Base-by-base conservation (phyloP, 37 sponge, comb jelly and placozoan species). In the Geodia barretti region DNA sequence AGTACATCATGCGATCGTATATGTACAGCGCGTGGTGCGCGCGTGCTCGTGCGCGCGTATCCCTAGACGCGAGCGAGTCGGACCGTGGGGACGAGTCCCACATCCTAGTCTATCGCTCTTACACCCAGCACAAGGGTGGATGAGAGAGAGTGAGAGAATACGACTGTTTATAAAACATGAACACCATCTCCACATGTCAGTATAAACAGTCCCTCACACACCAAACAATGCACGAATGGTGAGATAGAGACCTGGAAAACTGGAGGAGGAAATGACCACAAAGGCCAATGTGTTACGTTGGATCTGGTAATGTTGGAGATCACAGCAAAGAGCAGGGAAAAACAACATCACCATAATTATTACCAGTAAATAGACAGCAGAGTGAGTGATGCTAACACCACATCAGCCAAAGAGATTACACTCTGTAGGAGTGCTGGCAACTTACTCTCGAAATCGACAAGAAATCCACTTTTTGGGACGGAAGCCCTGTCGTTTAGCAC, bases 391-490 rank as follows among this genome's bases (percentile, higher is more conserved):
- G 0, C 35, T 14, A 23, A 41, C 1, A 33, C 41, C 67, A 25
- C 67, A 7, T 34, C 73, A 1, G 33, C 37, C 26, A 38, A 20
- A 20, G 26, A 7, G 9, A 23, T 21, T 17, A 36, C 23, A 31
- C n/a, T n/a, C n/a, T n/a, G n/a, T n/a, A n/a, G n/a, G n/a, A n/a
- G n/a, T n/a, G 32, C 60, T 47, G 4, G 19, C 1, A 39, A 92
- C 94, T 86, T 67, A 89, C 92, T 83, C 71, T 95, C 96, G 81
- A 95, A 95, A 74, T 95, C 96, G 60, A 95, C 86, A 68, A 86
- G 92, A 65, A 95, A 84, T 33, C 92, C 92, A 30, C 85, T 72
- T 67, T 85, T 88, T 17, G 91, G 91, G 20, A 82, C 87, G 1
- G 81, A 36, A 3, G 83, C 82, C 34, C 82, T 91, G 54, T 93